These are phyloP conservation scores for Holcopasites calliopsidis DNA, from an alignment of 1,140 invertebrate species.

Conservation along the genomic window DNA sequence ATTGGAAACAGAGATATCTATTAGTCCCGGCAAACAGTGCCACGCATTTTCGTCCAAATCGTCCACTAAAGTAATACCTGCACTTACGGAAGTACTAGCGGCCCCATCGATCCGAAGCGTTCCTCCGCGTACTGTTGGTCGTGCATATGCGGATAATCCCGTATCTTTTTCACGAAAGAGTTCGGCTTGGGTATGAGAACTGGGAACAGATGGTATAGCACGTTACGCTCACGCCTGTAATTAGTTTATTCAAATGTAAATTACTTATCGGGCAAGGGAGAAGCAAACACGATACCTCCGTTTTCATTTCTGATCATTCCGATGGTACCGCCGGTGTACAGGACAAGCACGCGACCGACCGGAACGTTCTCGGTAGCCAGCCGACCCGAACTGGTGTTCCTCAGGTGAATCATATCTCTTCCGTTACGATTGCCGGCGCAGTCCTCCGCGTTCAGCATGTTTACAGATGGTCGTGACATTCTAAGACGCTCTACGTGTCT, in stretches of 20 bases:
- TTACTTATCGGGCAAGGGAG: no score
- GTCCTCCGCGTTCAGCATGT: neutral
- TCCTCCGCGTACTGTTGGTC: slow-evolving; percentile 83
- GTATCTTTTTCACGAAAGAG: slow-evolving; percentile 82
- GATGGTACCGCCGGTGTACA: slow-evolving; percentile 94
- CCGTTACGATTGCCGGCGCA: no score
- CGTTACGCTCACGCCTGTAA: neutral
- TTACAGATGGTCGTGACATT: slow-evolving; percentile 9
- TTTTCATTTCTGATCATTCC: slow-evolving; percentile 89
- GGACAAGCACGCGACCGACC: slow-evolving; percentile 83
- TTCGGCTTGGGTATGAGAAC: slow-evolving; percentile 84
- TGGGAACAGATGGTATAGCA: slow-evolving; percentile 67
- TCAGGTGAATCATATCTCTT: neutral
- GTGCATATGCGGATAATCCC: slow-evolving; percentile 87
- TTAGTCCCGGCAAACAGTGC: neutral
- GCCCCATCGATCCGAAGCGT: slow-evolving; percentile 80
- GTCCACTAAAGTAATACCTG: neutral
- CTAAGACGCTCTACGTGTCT: neutral
- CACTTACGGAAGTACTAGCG: slow-evolving; percentile 85
- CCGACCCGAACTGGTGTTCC: neutral
- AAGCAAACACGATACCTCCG: no score
- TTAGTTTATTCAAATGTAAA: no score
- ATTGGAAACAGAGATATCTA: slow-evolving; percentile 15
- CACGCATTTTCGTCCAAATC: neutral
- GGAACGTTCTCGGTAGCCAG: slow-evolving; percentile 45